Evolutionary conservation across 2,888 invertebrate species (phyloP).

Genomic region (Ischnura elegans): DNA sequence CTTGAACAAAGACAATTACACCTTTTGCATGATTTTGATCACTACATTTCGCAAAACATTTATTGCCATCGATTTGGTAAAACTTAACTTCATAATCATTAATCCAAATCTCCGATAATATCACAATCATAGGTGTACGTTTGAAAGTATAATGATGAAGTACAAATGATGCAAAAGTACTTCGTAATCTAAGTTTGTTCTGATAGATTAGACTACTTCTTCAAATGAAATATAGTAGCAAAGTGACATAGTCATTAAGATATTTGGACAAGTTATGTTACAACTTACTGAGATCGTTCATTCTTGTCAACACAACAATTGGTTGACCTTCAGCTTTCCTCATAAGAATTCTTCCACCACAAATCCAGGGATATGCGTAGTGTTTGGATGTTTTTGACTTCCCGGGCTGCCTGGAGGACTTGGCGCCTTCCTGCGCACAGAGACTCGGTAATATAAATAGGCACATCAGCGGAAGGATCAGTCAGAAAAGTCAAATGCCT

Average conservation of each 20-base stretch:
- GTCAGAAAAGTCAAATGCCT: neutral
- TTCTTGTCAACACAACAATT: neutral
- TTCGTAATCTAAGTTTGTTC: neutral
- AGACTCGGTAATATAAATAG: neutral
- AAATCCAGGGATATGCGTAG: neutral
- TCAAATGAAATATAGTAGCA: neutral
- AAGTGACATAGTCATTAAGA: neutral
- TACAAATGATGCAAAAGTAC: neutral
- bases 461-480: neutral
- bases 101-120: neutral
- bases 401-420: neutral
- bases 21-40: neutral
- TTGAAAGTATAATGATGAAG: neutral
- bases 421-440: neutral
- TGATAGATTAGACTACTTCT: neutral
- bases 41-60: neutral
- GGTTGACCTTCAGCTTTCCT: neutral
- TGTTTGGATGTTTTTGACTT: neutral
- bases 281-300: neutral
- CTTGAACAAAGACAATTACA: neutral
- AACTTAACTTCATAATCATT: neutral
- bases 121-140: neutral
- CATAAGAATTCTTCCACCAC: neutral
- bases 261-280: neutral
- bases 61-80: neutral